phyloP scores from a whole-genome alignment of 2,113 vertebrate species.

The Jacana jacana region DNA sequence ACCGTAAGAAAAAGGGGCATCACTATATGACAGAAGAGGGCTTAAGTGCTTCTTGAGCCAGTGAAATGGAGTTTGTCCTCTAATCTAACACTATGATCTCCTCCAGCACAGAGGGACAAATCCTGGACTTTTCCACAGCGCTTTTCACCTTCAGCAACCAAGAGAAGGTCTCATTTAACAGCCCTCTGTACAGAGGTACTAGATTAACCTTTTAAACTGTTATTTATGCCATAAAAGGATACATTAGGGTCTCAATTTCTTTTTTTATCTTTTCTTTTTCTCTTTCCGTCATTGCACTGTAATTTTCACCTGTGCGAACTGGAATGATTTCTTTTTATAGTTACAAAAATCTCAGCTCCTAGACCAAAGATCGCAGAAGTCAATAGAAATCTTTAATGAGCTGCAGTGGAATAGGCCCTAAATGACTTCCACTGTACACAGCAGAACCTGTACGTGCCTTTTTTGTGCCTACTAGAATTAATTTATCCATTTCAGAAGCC shows the following conservation, averaged over 20 bases:
- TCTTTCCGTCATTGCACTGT: neutral
- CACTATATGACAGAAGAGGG: neutral
- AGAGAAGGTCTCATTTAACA: neutral
- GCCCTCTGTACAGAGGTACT: neutral
- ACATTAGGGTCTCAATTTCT: neutral
- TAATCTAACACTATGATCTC: neutral
- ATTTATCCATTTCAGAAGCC: neutral
- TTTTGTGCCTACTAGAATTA: neutral
- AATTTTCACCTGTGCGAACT: neutral
- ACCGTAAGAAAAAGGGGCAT: rapidly evolving
- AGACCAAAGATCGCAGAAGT: neutral
- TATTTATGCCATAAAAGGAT: neutral
- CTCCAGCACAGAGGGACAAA: neutral
- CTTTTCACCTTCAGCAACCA: neutral
- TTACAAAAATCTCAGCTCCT: neutral
- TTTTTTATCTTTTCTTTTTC: neutral
- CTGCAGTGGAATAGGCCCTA: neutral
- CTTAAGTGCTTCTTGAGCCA: neutral
- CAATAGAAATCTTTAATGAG: neutral
- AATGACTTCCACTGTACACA: neutral
- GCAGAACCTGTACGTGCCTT: neutral
- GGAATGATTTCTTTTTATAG: neutral
- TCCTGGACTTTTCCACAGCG: neutral
- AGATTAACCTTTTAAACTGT: neutral
- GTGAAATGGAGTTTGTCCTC: neutral